Evolutionary conservation across 2,797 vertebrate genomes (phyloP).

Genomic region (Characodon lateralis): DNA sequence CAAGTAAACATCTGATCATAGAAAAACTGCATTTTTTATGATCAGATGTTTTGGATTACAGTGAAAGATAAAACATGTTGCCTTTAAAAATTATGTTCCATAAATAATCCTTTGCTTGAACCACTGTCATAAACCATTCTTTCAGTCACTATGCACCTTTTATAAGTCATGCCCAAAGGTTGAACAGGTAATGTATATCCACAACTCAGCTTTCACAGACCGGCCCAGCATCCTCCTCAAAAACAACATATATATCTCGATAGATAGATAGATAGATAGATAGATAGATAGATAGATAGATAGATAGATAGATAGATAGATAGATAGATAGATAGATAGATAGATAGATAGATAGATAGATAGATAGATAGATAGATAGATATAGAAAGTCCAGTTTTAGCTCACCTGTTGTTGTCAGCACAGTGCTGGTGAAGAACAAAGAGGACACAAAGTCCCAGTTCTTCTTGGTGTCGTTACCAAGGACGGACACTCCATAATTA

Average conservation of each 20-base stretch:
- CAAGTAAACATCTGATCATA: not conserved
- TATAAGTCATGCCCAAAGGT: not conserved
- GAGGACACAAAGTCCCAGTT: constrained; percentile 98
- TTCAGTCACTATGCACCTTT: not conserved
- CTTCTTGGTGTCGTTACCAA: constrained; percentile 81
- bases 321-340: not conserved
- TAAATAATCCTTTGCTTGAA: not conserved
- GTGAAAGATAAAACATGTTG: not conserved
- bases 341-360: constrained; percentile 7
- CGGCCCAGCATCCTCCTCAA: not conserved
- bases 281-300: too few relatives aligned
- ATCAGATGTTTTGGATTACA: not conserved
- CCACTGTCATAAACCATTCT: not conserved
- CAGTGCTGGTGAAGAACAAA: constrained; percentile 96
- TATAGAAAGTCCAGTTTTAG: not conserved
- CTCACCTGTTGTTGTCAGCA: constrained; percentile 95
- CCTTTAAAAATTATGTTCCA: not conserved
- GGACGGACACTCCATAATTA: constrained; percentile 92
- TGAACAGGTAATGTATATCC: not conserved
- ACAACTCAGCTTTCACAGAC: not conserved
- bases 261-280: not conserved
- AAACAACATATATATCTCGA: constrained; percentile 13
- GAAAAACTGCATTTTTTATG: not conserved
- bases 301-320: too few relatives aligned
- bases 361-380: constrained; percentile 1